Evolutionary conservation across 1,140 invertebrate genomes (phyloP).

Genomic region (Ptiloglossa arizonensis): DNA sequence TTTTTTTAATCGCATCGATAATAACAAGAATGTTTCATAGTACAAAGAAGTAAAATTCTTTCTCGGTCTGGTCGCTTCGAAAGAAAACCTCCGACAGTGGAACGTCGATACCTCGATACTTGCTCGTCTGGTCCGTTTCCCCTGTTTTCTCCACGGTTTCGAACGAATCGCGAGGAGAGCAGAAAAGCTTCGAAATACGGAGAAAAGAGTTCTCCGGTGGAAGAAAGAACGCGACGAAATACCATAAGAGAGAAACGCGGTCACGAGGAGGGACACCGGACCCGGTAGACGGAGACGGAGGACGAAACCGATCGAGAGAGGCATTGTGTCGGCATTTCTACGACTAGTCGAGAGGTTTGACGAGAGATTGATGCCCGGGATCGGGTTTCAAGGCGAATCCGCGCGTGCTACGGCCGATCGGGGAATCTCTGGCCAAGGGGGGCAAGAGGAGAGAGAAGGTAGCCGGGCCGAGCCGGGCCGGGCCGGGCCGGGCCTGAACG

Average conservation of each 20-base stretch:
- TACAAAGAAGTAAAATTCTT: too few relatives aligned
- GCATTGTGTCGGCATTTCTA: conserved; percentile 75
- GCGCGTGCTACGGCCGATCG: conserved; percentile 51
- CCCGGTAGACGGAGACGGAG: not conserved
- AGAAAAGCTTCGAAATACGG: not conserved
- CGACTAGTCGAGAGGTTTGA: conserved; percentile 78
- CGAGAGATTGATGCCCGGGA: conserved; percentile 80
- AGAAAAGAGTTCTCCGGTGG: not conserved
- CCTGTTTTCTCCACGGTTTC: not conserved
- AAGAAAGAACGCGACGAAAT: conserved; percentile 6
- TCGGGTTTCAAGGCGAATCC: conserved; percentile 59
- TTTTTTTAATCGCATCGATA: too few relatives aligned
- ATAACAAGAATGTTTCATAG: too few relatives aligned
- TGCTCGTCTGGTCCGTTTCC: too few relatives aligned
- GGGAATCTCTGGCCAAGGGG: not conserved
- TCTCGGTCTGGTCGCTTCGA: too few relatives aligned
- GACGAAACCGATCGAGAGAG: conserved; percentile 12
- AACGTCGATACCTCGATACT: too few relatives aligned
- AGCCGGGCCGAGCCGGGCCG: too few relatives aligned
- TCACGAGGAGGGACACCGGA: not conserved
- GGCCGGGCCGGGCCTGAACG: too few relatives aligned
- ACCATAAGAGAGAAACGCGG: not conserved
- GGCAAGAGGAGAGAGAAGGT: not conserved
- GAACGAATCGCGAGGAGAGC: not conserved
- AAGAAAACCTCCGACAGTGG: too few relatives aligned